Base-by-base conservation (phyloP, 2,888 invertebrate species). In the Cephonodes hylas region DNA sequence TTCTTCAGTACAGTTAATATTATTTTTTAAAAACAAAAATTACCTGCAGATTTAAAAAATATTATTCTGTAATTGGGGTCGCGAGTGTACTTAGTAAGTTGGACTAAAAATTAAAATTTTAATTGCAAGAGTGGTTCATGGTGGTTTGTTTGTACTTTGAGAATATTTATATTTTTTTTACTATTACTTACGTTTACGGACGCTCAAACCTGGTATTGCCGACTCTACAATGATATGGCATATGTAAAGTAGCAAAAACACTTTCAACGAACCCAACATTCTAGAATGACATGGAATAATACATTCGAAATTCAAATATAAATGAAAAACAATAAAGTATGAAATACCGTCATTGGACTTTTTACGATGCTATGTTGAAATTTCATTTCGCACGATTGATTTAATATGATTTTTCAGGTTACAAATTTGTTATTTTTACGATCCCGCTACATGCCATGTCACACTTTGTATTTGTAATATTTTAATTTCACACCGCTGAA, bases 151-250 rank as follows among this genome's bases (percentile, higher is more conserved):
- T 56, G 38, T 46, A 38, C 8, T 46, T 25, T n/a, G n/a, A 48
- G 13, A 10, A 38, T 5, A 38, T 38, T 38, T 10, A 59, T 4
- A 5, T 46, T 13, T 10, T 53, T 58, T 22, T 42, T 46, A n/a
- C 3, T 38, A 15, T 38, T 46, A 79, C 87, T 83, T 81, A 88
- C 89, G 25, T 73, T 70, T 82, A 38, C 73, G 79, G 1, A 91
- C 89, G 62, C 66, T 81, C 44, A 91, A 75, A 42, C 65, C 68
- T n/a, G 84, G 80, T 65, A 86, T 77, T 5, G 73, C 20, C 71
- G 86, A 82, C 76, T 80, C 63, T 48, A 78, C 72, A 23, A 80
- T 61, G 61, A 77, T 68, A 68, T 68, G 73, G 63, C 72, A 65
- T 10, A 74, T 44, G 70, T 69, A 64, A 38, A 81, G 18, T 45